phyloP scores from a whole-genome alignment of 2,113 vertebrate genomes.

The Rhinolophus ferrumequinum region DNA sequence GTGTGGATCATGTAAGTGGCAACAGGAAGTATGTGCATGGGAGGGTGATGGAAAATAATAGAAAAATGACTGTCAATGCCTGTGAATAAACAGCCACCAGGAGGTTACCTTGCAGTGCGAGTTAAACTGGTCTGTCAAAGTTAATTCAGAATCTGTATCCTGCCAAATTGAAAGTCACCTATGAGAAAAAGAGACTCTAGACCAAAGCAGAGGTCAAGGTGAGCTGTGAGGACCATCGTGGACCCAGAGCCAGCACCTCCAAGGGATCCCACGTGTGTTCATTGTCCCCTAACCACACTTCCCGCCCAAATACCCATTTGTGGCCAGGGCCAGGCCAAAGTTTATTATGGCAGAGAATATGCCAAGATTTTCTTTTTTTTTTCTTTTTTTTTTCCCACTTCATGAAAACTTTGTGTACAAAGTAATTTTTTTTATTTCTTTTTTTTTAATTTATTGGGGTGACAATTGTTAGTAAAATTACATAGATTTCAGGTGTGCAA shows the following conservation, averaged over 20 bases:
- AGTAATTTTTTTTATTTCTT: too few species aligned
- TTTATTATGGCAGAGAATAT: neutral
- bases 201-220: neutral
- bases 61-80: neutral
- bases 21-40: fast-evolving
- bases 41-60: neutral
- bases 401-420: too few species aligned
- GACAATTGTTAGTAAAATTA: too few species aligned
- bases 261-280: fast-evolving
- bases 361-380: neutral
- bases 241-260: fast-evolving
- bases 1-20: neutral
- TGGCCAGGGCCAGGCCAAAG: neutral
- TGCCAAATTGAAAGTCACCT: neutral
- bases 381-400: too few species aligned
- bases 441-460: too few species aligned
- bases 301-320: neutral
- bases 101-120: neutral
- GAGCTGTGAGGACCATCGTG: fast-evolving
- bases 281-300: neutral
- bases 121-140: neutral
- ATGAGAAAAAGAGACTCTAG: neutral
- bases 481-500: too few species aligned
- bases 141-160: neutral
- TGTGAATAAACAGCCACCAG: neutral